Evolutionary conservation across 1,140 invertebrate genomes (phyloP).

Genomic region (Macrosteles quadrilineatus): DNA sequence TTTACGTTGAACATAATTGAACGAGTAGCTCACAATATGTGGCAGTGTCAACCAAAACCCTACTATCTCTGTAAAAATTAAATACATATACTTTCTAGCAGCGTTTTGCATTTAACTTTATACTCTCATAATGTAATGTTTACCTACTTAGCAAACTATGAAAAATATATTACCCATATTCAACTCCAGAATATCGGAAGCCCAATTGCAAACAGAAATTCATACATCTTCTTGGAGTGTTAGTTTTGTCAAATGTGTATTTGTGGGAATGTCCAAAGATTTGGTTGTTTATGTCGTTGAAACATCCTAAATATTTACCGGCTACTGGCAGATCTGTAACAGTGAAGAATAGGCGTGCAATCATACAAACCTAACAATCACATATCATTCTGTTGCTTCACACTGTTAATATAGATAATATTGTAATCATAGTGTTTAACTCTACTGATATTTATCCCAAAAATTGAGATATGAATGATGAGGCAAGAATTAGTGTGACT

Average conservation of each 20-base stretch:
- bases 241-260: slow-evolving; percentile 31
- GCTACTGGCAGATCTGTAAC: slow-evolving; percentile 29
- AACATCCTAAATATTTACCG: slow-evolving; percentile 37
- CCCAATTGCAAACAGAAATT: slow-evolving; percentile 34
- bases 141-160: no score
- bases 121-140: no score
- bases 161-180: slow-evolving; percentile 38
- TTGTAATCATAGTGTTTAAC: not conserved
- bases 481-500: not conserved
- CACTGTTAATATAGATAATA: not conserved
- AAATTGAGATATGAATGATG: not conserved
- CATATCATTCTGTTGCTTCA: not conserved
- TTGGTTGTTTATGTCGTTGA: slow-evolving; percentile 7
- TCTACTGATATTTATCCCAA: not conserved
- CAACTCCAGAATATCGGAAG: slow-evolving; percentile 32
- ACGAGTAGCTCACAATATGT: no score
- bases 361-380: not conserved
- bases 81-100: no score
- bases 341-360: not conserved
- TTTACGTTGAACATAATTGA: no score
- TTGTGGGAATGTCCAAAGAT: slow-evolving; percentile 23
- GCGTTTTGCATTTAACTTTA: no score
- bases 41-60: no score
- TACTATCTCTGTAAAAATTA: no score
- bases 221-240: slow-evolving; percentile 36